phyloP scores from a whole-genome alignment of 2,113 vertebrate species.

The Passer domesticus region DNA sequence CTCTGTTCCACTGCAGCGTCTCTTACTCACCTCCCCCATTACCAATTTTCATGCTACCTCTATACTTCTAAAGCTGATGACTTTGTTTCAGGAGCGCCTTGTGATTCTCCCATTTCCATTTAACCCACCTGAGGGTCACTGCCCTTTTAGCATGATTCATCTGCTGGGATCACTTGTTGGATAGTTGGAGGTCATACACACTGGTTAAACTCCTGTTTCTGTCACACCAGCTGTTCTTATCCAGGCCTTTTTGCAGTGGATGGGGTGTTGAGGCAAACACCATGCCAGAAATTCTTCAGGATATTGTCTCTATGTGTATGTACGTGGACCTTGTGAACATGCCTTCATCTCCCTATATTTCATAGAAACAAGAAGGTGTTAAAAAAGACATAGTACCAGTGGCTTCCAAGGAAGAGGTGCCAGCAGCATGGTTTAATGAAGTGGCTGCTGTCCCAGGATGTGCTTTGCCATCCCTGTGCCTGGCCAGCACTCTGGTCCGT shows the following conservation, averaged over 20 bases:
- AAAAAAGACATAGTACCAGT: not conserved
- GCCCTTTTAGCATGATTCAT: not conserved
- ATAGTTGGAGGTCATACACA: not conserved
- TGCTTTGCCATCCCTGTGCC: not conserved
- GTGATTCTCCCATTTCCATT: fast-evolving
- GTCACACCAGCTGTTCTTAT: not conserved
- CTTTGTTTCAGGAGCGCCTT: not conserved
- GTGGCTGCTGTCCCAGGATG: not conserved
- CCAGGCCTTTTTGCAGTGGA: not conserved
- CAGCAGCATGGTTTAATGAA: not conserved
- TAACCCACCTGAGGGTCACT: fast-evolving
- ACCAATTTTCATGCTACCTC: not conserved
- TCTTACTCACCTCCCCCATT: not conserved
- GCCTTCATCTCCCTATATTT: not conserved
- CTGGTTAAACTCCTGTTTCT: not conserved
- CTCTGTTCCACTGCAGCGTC: not conserved
- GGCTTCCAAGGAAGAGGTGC: not conserved
- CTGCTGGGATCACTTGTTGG: not conserved
- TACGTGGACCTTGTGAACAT: not conserved
- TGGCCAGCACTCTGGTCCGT: fast-evolving
- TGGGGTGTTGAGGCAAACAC: not conserved
- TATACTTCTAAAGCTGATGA: not conserved
- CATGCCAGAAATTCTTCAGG: not conserved
- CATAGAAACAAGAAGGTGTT: not conserved
- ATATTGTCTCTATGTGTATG: not conserved